phyloP scores from a whole-genome alignment of 1,140 invertebrate genomes.

The Dreissena polymorpha region DNA sequence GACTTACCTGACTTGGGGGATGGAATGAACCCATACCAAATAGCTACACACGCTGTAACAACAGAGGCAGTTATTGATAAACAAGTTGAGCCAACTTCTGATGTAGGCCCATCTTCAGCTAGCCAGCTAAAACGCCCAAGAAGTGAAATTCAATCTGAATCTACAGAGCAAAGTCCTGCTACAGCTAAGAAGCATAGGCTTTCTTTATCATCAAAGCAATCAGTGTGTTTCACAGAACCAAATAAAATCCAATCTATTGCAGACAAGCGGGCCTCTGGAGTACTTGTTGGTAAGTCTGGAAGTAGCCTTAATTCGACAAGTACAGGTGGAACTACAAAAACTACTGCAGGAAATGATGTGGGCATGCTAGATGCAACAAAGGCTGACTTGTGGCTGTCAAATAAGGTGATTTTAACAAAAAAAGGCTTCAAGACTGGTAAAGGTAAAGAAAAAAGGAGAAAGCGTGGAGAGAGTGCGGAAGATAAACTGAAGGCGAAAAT shows the following conservation, averaged over 20 bases:
- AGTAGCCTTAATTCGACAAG: background rate
- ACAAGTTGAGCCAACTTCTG: too few species aligned
- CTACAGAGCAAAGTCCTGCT: background rate
- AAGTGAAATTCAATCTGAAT: background rate
- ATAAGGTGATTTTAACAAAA: constrained; percentile 1
- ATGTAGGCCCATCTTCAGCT: background rate
- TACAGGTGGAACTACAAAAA: background rate
- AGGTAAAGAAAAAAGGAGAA: constrained; percentile 15
- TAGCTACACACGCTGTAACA: background rate
- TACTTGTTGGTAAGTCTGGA: background rate
- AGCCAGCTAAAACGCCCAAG: background rate
- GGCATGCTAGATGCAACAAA: constrained; percentile 3
- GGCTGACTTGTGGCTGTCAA: constrained; percentile 32
- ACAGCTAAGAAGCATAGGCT: constrained; percentile 13
- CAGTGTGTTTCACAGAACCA: constrained; percentile 10
- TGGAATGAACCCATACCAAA: background rate
- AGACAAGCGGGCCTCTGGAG: constrained; percentile 29
- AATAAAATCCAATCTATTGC: constrained; percentile 33
- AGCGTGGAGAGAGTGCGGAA: background rate
- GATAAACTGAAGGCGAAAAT: background rate
- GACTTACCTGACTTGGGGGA: background rate
- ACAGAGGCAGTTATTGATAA: background rate
- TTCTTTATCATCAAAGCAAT: background rate
- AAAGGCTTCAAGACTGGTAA: background rate
- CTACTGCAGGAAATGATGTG: background rate